Evolutionary conservation across 2,888 invertebrate species (phyloP), one percentile per base, ranked within the genome.

Genomic region (Drosophila stalkeri): DNA sequence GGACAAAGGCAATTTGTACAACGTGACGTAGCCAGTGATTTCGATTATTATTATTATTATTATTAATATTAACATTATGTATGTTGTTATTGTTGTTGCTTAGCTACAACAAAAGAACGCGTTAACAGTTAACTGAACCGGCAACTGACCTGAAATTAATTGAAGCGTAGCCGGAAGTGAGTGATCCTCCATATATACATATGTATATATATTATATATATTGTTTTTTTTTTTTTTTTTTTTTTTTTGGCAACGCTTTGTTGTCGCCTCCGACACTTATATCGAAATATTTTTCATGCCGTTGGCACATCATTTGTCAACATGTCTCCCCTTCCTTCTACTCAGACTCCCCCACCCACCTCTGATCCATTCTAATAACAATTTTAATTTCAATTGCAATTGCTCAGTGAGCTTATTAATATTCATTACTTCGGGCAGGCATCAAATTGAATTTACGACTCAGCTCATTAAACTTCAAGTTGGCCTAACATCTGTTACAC

Each of bases 1-100:
- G 67, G 72, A 88, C 83, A 84, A 84, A 86, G 84, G 84, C 83
- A 88, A 86, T 84, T 84, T 88, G 83, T 84, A 72, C 59, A 65
- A 37, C 77, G 64, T 73, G 76, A 73, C 73, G 69, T 64, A 64
- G 64, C 49, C 60, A 23, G 47, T 46, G 63, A 57, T 72, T 72
- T 52, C 57, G 51, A 56, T 66, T 72, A 65, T 54, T 64, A 52
- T 70, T 66, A 62, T 70, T 66, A 62, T 75, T 72, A 60, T 80
- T 74, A 60, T 66, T 68, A 64, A 46, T 64, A 47, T 69, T 65
- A 59, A 70, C 66, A 59, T 80, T 63, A 47, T 76, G 80, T 41
- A 62, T 77, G 54, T 49, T 60, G 39, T 33, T 18, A 23, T 27
- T 43, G 54, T 65, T 55, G 49, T 59, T 65, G 69, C n/a, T 64